phyloP scores from a whole-genome alignment of 2,113 vertebrate genomes.

The human (Homo sapiens) region GRCh38 chr5:72793001-72793500 shows the following conservation, averaged over 20 bases:
- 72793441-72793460: too few species aligned
- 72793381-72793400: not conserved
- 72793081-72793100: not conserved
- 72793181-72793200: constrained; percentile 28
- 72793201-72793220: not conserved
- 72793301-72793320: not conserved
- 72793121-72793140: constrained; percentile 6
- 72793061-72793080: not conserved
- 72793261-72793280: not conserved
- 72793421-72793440: not conserved
- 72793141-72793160: not conserved
- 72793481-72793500: too few species aligned
- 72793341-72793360: not conserved
- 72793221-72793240: not conserved
- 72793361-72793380: not conserved
- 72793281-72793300: not conserved
- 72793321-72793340: not conserved
- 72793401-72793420: not conserved
- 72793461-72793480: too few species aligned
- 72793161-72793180: not conserved
- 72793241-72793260: not conserved
- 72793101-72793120: not conserved
- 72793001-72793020: too few species aligned
- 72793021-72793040: too few species aligned
- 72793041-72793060: too few species aligned